These are phyloP conservation scores for Pseudomyrmex concolor DNA, from an alignment of 1,140 invertebrate genomes.

Conservation along the genomic window DNA sequence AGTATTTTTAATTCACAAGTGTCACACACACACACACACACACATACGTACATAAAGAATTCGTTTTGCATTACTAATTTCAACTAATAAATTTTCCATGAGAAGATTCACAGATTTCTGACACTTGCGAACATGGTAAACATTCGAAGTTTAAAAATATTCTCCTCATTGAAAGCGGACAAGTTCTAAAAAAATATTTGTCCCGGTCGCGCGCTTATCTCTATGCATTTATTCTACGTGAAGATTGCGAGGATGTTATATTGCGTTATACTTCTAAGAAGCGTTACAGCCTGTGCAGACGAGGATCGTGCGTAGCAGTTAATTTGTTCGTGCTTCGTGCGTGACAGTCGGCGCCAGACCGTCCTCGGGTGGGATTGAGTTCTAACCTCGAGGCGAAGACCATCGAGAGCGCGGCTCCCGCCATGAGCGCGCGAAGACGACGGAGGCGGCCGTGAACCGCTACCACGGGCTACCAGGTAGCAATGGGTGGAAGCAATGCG, in stretches of 20 bases:
- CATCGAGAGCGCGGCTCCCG: slow-evolving; percentile 41
- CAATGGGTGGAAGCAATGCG: slow-evolving; percentile 67
- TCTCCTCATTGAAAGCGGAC: not conserved
- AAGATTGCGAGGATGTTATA: not conserved
- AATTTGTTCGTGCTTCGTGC: slow-evolving; percentile 59
- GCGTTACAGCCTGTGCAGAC: not conserved
- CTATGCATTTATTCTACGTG: not conserved
- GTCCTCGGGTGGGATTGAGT: slow-evolving; percentile 61
- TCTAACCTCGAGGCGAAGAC: slow-evolving; percentile 68
- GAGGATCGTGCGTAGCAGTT: slow-evolving; percentile 38
- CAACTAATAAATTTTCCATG: not conserved
- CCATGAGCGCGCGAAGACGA: slow-evolving; percentile 14
- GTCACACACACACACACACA: too few species aligned
- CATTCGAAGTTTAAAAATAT: not conserved
- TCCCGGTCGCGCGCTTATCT: too few species aligned
- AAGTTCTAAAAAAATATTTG: not conserved
- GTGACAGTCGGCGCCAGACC: slow-evolving; percentile 48
- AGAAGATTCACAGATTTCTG: not conserved
- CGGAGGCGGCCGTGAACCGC: slow-evolving; percentile 27
- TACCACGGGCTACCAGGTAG: slow-evolving; percentile 65
- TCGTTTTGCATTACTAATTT: not conserved
- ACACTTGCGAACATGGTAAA: not conserved
- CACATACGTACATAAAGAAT: too few species aligned
- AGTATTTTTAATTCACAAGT: too few species aligned
- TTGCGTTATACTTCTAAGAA: slow-evolving; percentile 26